Base-by-base conservation (phyloP, 2,797 vertebrate genomes). In the Eupleurogrammus muticus region DNA sequence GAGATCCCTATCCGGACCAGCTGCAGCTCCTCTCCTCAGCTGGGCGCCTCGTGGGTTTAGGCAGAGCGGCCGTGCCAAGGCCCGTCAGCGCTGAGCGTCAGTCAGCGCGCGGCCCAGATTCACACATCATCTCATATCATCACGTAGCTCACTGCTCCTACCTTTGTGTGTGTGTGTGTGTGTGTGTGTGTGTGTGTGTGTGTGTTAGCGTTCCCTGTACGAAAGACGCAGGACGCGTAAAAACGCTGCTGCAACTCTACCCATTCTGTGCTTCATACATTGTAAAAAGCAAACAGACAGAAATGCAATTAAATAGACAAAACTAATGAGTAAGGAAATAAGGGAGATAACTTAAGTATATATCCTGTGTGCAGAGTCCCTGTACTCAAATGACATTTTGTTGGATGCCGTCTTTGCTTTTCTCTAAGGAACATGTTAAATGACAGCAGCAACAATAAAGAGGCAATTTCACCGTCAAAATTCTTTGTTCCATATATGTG, bases 81-180 rank as follows among this genome's bases (percentile, higher is more conserved):
- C 70, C 88, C 77, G 76, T 84, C 79, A 87, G 83, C 68, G 20
- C 68, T 49, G 54, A 81, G 78, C 86, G 86, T 90, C 91, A 87
- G 80, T 87, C 89, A 80, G 57, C 69, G 55, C 66, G 34, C 89
- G 90, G 47, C 90, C 87, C 83, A 91, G 81, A 89, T 92, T 90
- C 87, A 77, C 66, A 87, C 83, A 87, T 88, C 83, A 88, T 85
- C 87, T 84, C 74, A n/a, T n/a, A n/a, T n/a, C n/a, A n/a, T n/a
- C n/a, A n/a, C n/a, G n/a, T 62, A 57, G 61, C 71, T 51, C 57
- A 66, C 75, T 55, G 56, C 56, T 60, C 46, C 42, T 56, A 65
- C 1, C 21, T 24, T 44, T 66, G 12, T 61, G 38, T 50, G 52
- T 60, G 47, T 77, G 52, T 49, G 59, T 28, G 35, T 69, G 50